A percentile compares a stretch with the other conserved stretches of the same genome.
phyloP scores from a whole-genome alignment of 2,888 invertebrate species.

The Ophion costatus region DNA sequence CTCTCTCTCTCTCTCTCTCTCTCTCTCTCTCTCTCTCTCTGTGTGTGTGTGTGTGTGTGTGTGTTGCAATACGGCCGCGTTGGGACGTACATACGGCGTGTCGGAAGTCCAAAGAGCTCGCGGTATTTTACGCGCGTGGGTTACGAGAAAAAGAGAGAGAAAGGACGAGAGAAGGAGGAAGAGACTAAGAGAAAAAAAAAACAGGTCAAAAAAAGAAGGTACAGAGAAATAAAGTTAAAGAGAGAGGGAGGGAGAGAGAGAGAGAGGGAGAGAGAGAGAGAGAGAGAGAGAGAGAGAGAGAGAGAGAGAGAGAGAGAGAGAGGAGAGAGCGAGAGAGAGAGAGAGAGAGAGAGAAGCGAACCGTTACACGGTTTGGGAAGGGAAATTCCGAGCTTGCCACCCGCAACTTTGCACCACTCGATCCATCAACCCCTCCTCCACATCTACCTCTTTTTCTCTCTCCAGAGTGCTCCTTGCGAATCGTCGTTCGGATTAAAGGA shows the following conservation, averaged over 20 bases:
- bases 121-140: constrained; percentile 65
- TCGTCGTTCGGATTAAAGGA: not conserved
- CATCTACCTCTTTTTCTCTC: constrained; percentile 2
- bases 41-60: constrained; percentile 14
- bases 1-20: too few species aligned
- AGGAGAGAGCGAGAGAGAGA: not conserved
- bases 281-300: not conserved
- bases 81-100: constrained; percentile 37
- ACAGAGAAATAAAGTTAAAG: too few species aligned
- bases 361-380: constrained; percentile 60
- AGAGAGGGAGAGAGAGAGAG: constrained; percentile 36
- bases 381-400: constrained; percentile 64
- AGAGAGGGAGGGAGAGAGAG: constrained; percentile 29
- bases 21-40: too few species aligned
- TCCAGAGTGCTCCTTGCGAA: constrained; percentile 33
- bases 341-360: constrained; percentile 24
- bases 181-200: too few species aligned
- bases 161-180: constrained; percentile 3
- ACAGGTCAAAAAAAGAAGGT: too few species aligned
- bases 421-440: constrained; percentile 59
- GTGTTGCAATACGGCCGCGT: constrained; percentile 43
- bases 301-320: constrained; percentile 1
- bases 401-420: constrained; percentile 58
- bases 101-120: constrained; percentile 57
- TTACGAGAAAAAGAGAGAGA: constrained; percentile 54